A percentile compares a stretch with the other conserved stretches of the same genome.
Conservation (phyloP, 2,113 vertebrate genomes). For the Callorhinus ursinus region DNA sequence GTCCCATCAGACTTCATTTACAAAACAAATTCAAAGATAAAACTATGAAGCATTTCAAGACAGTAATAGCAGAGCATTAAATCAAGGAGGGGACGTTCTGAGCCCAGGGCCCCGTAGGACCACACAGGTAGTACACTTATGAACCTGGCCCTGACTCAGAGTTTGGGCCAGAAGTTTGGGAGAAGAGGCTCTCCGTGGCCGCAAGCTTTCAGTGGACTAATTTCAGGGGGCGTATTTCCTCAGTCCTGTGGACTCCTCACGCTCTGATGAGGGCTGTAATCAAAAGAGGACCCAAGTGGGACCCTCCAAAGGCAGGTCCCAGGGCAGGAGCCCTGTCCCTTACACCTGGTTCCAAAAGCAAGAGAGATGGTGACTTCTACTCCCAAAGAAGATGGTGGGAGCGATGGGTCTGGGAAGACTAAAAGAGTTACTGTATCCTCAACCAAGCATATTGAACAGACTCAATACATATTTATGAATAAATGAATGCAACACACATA, state of each 20-base stretch:
- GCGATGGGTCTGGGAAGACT: neutral
- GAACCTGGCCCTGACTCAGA: neutral
- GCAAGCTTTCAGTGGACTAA: neutral
- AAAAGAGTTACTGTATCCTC: neutral
- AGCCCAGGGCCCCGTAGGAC: neutral
- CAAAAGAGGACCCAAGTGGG: neutral
- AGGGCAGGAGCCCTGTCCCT: neutral
- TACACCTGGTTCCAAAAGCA: neutral
- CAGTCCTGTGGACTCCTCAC: neutral
- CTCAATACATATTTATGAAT: conserved; percentile 12
- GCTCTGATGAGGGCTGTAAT: neutral
- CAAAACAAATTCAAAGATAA: conserved; percentile 30
- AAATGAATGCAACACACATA: neutral
- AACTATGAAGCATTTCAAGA: conserved; percentile 24
- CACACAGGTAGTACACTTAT: neutral
- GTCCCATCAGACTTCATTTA: neutral
- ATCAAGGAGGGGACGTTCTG: neutral
- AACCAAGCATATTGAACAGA: neutral
- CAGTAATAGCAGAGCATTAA: neutral
- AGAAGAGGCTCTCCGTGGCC: neutral
- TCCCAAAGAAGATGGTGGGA: neutral
- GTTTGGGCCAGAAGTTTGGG: neutral
- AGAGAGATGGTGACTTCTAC: conserved; percentile 7
- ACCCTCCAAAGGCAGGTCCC: neutral
- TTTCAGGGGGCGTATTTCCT: neutral